Percentiles rank a stretch among this genome's conserved stretches.
Evolutionary conservation across 2,888 invertebrate species (phyloP).

Genomic region (Pasiphila rectangulata): DNA sequence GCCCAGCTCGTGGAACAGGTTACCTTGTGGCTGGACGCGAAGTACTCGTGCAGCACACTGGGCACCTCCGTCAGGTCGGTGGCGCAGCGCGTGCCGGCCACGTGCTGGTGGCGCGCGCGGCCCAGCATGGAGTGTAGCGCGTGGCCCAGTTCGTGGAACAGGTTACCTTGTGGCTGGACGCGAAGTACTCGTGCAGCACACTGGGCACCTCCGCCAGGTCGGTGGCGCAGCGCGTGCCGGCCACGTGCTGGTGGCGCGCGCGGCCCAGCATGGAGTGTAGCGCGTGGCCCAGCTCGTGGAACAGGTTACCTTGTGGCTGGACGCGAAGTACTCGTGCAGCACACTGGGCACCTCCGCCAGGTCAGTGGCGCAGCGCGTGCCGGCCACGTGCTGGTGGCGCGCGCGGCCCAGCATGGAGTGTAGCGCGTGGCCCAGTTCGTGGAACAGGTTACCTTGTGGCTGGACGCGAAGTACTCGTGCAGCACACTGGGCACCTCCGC

Average conservation of each 20-base stretch:
- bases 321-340: too few relatives aligned
- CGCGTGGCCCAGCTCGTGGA: slow-evolving; percentile 51
- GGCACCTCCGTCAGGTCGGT: slow-evolving; percentile 99
- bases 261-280: slow-evolving; percentile 99
- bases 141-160: too few relatives aligned
- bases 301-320: too few relatives aligned
- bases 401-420: too few relatives aligned
- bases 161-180: slow-evolving; percentile 94
- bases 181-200: slow-evolving; percentile 99
- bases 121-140: too few relatives aligned
- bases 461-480: too few relatives aligned
- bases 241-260: slow-evolving; percentile 93
- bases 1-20: neutral
- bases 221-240: slow-evolving; percentile 97
- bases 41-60: slow-evolving; percentile 99
- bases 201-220: slow-evolving; percentile 99
- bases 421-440: too few relatives aligned
- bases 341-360: too few relatives aligned
- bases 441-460: too few relatives aligned
- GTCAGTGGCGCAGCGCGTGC: too few relatives aligned
- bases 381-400: too few relatives aligned
- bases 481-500: too few relatives aligned
- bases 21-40: slow-evolving; percentile 76
- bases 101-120: slow-evolving; percentile 92
- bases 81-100: slow-evolving; percentile 96